Percentiles rank a stretch among this genome's conserved stretches.
These are phyloP conservation scores for Olivierus martensii DNA, from an alignment of 1,140 invertebrate genomes.

Conservation along the genomic window DNA sequence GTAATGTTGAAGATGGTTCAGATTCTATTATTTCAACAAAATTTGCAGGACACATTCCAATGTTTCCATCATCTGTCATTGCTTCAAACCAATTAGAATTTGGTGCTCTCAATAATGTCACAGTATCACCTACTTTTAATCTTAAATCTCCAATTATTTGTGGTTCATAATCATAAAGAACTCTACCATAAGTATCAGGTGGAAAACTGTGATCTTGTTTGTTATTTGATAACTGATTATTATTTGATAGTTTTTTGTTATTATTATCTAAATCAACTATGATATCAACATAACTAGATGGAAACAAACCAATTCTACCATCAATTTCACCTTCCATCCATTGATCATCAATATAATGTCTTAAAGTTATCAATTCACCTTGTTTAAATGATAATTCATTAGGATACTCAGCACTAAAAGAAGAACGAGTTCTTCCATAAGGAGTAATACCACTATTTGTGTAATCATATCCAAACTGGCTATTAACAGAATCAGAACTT, in stretches of 20 bases:
- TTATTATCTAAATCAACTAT: slow-evolving; percentile 34
- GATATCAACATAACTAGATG: slow-evolving; percentile 45
- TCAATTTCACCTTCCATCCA: slow-evolving; percentile 49
- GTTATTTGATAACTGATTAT: not conserved
- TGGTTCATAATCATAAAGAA: slow-evolving; percentile 38
- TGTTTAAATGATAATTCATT: slow-evolving; percentile 45
- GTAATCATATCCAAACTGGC: slow-evolving; percentile 16
- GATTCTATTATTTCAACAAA: slow-evolving; percentile 19
- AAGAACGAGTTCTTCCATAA: slow-evolving; percentile 43
- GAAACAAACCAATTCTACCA: slow-evolving; percentile 43
- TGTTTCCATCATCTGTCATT: slow-evolving; percentile 15
- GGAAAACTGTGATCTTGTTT: slow-evolving; percentile 10
- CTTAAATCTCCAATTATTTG: slow-evolving; percentile 39
- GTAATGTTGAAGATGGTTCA: not conserved
- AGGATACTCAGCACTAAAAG: slow-evolving; percentile 42
- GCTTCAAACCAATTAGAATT: slow-evolving; percentile 23
- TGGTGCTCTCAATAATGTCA: slow-evolving; percentile 30
- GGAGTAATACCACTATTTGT: slow-evolving; percentile 33
- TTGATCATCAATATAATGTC: slow-evolving; percentile 43
- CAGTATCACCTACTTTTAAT: slow-evolving; percentile 39
- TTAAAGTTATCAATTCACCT: slow-evolving; percentile 43
- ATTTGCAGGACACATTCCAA: slow-evolving; percentile 21
- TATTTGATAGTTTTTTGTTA: not conserved
- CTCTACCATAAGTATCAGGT: slow-evolving; percentile 27
- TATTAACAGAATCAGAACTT: not conserved